Base-by-base conservation (phyloP, 2,888 invertebrate genomes). In the Apoderus coryli region DNA sequence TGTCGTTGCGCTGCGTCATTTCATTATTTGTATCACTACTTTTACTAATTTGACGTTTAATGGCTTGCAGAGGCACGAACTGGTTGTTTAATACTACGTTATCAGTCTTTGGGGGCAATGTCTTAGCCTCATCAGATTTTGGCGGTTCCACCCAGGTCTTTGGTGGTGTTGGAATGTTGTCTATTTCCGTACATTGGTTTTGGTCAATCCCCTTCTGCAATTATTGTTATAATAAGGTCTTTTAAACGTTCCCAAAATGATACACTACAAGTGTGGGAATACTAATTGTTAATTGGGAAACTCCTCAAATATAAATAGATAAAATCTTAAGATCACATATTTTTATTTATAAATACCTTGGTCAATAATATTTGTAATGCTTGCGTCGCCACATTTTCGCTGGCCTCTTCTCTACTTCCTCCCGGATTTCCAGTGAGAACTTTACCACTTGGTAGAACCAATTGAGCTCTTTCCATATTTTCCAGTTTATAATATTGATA, bases 21-120 rank as follows among this genome's bases (percentile, higher is more conserved):
- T 22, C 13, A 5, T 16, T 28, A 16, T 24, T 25, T 4, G 22
- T 22, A 11, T 32, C 22, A 22, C 32, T 23, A 22, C 31, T 14
- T 10, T 36, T 35, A 16, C 38, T 45, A 19, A 48, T 54, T 34
- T 54, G 59, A 32, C 59, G 59, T 32, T 63, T 65, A 23, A 65
- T 56, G 3, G 64, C 68, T 48, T 68, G 69, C 10, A 68, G 48
- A 0, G 69, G 69, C 15, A 67, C 64, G 38, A 69, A 68, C 0
- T 65, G 56, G 14, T 63, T 53, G 30, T 32, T 41, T 27, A 37
- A 38, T 25, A 39, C 41, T 26, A 33, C 23, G 2, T 31, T 29
- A 16, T 11, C 32, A 16, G 14, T 31, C 22, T 5, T 16, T 27
- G 6, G 22, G 27, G 22, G 24, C 19, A 4, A 4, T 4, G 3